A percentile compares a stretch with the other conserved stretches of the same genome.
These are phyloP conservation scores for Homalodisca vitripennis DNA, from an alignment of 1,140 invertebrate species.

Conservation along the genomic window DNA sequence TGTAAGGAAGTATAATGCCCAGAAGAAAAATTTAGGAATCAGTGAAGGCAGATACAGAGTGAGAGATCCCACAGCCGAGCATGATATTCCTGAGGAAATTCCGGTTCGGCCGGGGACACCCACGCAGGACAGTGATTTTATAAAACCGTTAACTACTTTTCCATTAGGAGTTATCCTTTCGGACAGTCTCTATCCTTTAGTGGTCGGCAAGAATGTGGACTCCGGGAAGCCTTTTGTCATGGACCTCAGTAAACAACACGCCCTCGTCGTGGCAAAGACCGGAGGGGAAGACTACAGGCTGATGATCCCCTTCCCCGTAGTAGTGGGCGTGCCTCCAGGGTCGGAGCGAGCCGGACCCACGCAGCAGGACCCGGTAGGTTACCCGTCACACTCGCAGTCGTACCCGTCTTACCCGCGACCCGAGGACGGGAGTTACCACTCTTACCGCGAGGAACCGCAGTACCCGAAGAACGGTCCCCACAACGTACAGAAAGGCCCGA, in stretches of 20 bases:
- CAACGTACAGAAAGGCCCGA: background rate
- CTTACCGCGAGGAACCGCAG: too few species aligned
- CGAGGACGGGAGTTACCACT: too few species aligned
- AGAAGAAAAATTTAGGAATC: background rate
- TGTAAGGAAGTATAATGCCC: too few species aligned
- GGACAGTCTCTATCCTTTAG: background rate
- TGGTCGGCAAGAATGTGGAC: slow-evolving; percentile 12
- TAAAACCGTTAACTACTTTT: background rate
- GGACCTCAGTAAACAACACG: slow-evolving; percentile 6
- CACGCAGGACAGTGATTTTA: too few species aligned
- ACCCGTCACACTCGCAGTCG: too few species aligned
- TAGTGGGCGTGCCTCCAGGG: background rate
- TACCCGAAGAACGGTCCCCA: background rate
- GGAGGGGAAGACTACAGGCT: slow-evolving; percentile 8
- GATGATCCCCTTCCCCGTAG: slow-evolving; percentile 1
- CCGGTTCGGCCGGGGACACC: background rate
- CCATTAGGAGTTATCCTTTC: background rate
- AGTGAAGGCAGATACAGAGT: background rate
- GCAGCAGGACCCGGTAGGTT: background rate
- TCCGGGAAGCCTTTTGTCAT: background rate
- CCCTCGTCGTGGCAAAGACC: background rate
- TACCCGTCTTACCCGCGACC: background rate
- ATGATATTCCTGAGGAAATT: background rate
- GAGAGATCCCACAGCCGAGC: background rate
- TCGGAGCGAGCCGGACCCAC: background rate